phyloP scores from a whole-genome alignment of 2,113 vertebrate species.

The Uria aalge region DNA sequence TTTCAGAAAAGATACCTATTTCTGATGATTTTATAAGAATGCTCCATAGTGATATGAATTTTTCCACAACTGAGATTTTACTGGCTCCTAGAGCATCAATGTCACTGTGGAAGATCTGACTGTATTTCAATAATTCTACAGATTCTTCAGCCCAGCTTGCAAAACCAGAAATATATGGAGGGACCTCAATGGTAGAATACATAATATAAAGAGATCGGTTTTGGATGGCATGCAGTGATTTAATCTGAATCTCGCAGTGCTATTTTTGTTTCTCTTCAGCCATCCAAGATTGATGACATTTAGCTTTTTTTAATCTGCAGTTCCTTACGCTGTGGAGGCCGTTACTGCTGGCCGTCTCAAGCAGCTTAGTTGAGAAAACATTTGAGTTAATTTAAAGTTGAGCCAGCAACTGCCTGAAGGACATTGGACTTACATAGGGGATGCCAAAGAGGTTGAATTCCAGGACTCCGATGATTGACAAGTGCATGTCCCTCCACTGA shows the following conservation, averaged over 20 bases:
- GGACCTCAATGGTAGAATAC: background rate
- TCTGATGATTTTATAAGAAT: background rate
- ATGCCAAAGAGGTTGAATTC: constrained; percentile 89
- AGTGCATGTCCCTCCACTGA: constrained; percentile 85
- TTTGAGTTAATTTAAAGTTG: background rate
- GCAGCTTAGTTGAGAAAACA: background rate
- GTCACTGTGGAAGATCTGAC: background rate
- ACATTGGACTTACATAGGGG: constrained; percentile 77
- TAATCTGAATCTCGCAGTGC: background rate
- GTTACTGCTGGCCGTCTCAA: background rate
- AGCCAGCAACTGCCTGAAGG: background rate
- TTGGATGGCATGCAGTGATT: background rate
- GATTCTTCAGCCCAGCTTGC: background rate
- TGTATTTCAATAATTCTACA: background rate
- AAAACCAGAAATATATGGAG: background rate
- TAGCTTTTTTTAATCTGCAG: background rate
- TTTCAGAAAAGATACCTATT: background rate
- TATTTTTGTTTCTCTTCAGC: background rate
- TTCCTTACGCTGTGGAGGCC: background rate
- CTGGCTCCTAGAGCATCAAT: background rate
- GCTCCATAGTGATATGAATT: accelerated
- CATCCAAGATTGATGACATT: constrained; percentile 4
- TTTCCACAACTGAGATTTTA: background rate
- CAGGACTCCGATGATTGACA: constrained; percentile 83
- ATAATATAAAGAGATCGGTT: background rate